Base-by-base conservation (phyloP, 1,140 invertebrate species). In the Heterodera carotae region DNA sequence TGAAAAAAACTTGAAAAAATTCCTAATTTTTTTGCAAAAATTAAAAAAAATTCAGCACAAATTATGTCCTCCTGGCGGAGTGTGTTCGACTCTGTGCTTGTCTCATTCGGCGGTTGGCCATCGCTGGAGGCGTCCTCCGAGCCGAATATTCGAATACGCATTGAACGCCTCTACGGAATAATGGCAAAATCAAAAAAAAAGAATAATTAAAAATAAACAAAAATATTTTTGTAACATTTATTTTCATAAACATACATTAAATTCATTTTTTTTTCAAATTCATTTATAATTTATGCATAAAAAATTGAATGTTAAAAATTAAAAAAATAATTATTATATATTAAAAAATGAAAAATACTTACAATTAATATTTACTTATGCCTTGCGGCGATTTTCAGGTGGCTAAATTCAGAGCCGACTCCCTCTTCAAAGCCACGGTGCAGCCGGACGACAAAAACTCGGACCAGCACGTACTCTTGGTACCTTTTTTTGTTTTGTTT, bases 361-460 rank as follows among this genome's bases (percentile, higher is more conserved):
- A 18, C 0, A 43, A 43, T 43, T 43, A 43, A 29, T 33, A 33
- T 29, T 25, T 66, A 29, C 12, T 74, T 73, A 31, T 15, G 4
- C 1, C 2, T n/a, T n/a, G n/a, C n/a, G n/a, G n/a, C n/a, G 62
- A 48, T n/a, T n/a, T 72, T 59, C 34, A 74, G 72, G 85, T 86
- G 1, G 76, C 85, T 10, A 86, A 86, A 36, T 86, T 86, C 78
- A 71, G 83, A 56, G 85, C 80, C 2, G 85, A 86, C 77, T 84
- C 81, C 27, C 78, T 86, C 10, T 86, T 86, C 75, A 86, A 86
- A 77, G 85, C 85, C 8, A 87, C 85, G 1, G 85, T 86, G 27
- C 85, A 86, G 60, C 85, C 85, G 7, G 85, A 86, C 66, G 85
- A 86, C 62, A 86, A 86, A 71, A 87, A 86, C 67, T 86, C 85